phyloP scores from a whole-genome alignment of 2,113 vertebrate species.

The Mugil cephalus region DNA sequence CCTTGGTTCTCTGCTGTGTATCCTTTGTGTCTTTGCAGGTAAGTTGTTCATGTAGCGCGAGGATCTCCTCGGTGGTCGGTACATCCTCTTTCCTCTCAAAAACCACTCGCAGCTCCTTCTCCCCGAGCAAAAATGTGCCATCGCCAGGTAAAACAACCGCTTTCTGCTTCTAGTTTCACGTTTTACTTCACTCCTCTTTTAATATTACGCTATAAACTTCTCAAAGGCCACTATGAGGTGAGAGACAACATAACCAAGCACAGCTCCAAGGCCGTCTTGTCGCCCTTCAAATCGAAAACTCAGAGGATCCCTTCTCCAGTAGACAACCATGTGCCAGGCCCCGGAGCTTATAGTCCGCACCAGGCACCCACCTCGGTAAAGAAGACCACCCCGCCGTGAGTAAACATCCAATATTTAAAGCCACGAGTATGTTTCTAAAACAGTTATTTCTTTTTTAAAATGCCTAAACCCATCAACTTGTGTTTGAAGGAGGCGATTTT shows the following conservation, averaged over 20 bases:
- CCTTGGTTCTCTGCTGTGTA: neutral
- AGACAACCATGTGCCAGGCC: slow-evolving; percentile 72
- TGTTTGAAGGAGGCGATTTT: slow-evolving; percentile 78
- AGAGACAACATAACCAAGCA: slow-evolving; percentile 73
- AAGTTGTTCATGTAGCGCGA: slow-evolving; percentile 64
- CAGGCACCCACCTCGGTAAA: slow-evolving; percentile 48
- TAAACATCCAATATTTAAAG: slow-evolving; percentile 14
- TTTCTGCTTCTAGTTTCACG: neutral
- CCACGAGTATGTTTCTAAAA: neutral
- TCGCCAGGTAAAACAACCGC: slow-evolving; percentile 74
- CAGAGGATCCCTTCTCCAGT: slow-evolving; percentile 42
- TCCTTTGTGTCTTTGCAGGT: slow-evolving; percentile 67
- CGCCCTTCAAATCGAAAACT: slow-evolving; percentile 85
- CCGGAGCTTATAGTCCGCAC: slow-evolving; percentile 80
- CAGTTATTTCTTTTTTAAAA: neutral
- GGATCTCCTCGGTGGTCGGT: slow-evolving; percentile 62
- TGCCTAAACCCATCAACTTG: slow-evolving; percentile 32
- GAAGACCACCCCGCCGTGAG: slow-evolving; percentile 77
- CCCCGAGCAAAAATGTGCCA: slow-evolving; percentile 41
- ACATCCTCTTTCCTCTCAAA: slow-evolving; percentile 82
- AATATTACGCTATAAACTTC: slow-evolving; percentile 19
- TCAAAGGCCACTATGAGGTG: slow-evolving; percentile 82
- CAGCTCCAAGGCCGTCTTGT: slow-evolving; percentile 70
- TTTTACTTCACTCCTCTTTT: neutral
- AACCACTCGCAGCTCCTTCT: slow-evolving; percentile 65